Percentiles rank a stretch among this genome's conserved stretches.
phyloP scores from a whole-genome alignment of 2,888 invertebrate genomes.

The Xanthia icteritia region DNA sequence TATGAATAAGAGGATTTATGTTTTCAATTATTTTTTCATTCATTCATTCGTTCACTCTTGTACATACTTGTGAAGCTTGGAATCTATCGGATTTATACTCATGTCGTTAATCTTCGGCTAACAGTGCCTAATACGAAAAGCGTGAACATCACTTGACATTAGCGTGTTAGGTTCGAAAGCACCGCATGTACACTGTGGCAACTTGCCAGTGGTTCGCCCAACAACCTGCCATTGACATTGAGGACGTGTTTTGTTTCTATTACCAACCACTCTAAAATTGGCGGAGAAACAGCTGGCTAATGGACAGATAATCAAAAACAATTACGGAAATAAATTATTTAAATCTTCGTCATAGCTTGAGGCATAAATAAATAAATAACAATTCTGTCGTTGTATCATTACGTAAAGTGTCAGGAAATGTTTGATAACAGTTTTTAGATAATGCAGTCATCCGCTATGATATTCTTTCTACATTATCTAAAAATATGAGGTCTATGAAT shows the following conservation, averaged over 20 bases:
- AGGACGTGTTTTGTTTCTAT: conserved; percentile 28
- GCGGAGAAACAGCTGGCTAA: conserved; percentile 46
- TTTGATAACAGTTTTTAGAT: conserved; percentile 26
- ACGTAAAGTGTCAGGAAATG: conserved; percentile 24
- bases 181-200: conserved; percentile 36
- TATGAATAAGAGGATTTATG: too few relatives aligned
- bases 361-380: conserved; percentile 19
- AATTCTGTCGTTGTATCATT: background rate
- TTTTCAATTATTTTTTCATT: background rate
- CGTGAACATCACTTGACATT: conserved; percentile 39
- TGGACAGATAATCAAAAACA: conserved; percentile 36
- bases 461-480: background rate
- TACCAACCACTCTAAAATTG: conserved; percentile 47
- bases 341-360: conserved; percentile 11
- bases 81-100: background rate
- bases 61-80: background rate
- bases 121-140: background rate
- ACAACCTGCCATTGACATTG: conserved; percentile 51
- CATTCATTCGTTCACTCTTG: background rate
- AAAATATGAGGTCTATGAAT: background rate
- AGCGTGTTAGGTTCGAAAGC: conserved; percentile 39
- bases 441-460: background rate
- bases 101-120: background rate
- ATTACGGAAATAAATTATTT: conserved; percentile 46
- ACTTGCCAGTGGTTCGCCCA: conserved; percentile 20